Percentiles rank a stretch among this genome's conserved stretches.
These are phyloP conservation scores for Pangasius larnaudii DNA, from an alignment of 2,797 vertebrate genomes.

Conservation along the genomic window DNA sequence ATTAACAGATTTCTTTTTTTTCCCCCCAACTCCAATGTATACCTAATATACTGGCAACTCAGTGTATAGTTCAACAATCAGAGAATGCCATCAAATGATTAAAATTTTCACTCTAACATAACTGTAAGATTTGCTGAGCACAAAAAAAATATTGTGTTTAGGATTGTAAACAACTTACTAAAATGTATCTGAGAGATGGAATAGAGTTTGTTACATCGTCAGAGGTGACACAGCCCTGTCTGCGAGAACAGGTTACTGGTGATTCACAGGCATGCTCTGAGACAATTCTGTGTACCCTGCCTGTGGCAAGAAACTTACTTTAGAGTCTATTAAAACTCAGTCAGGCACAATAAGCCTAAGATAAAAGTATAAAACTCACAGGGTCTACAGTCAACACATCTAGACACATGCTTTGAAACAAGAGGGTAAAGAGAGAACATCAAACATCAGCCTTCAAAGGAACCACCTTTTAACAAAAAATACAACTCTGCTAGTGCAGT, in stretches of 20 bases:
- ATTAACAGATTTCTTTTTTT: not conserved
- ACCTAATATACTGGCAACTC: not conserved
- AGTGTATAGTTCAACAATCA: not conserved
- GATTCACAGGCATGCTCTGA: constrained; percentile 20
- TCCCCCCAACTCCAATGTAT: not conserved
- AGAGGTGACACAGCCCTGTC: constrained; percentile 13
- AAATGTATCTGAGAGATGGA: not conserved
- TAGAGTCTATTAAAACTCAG: constrained; percentile 3
- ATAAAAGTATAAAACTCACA: constrained; percentile 61
- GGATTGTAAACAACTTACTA: constrained; percentile 1
- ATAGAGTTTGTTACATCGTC: not conserved
- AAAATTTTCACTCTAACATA: not conserved
- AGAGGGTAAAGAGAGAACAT: constrained; percentile 27
- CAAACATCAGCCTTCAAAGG: constrained; percentile 21
- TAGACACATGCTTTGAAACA: constrained; percentile 61
- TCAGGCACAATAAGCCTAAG: not conserved
- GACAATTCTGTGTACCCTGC: constrained; percentile 11
- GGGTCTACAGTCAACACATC: constrained; percentile 45
- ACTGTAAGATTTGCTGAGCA: not conserved
- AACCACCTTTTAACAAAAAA: not conserved
- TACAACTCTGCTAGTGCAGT: not conserved
- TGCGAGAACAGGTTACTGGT: not conserved
- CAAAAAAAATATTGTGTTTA: not conserved
- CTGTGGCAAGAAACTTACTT: constrained; percentile 32
- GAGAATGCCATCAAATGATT: not conserved